Conservation (phyloP, 2,797 vertebrate species). For the Paratrypauchen microcephalus region DNA sequence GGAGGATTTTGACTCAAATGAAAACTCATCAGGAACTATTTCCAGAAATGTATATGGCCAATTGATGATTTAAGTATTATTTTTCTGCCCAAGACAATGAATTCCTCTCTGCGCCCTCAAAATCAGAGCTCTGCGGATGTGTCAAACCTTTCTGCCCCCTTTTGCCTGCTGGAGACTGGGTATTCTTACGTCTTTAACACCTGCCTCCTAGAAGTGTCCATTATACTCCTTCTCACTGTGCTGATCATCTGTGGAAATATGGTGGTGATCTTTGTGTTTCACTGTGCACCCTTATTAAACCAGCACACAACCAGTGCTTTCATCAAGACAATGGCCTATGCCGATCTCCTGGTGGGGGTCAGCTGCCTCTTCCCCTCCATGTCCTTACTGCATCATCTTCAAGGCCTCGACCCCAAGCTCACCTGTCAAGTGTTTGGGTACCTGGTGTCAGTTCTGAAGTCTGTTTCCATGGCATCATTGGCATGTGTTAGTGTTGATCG, state of each 20-base stretch:
- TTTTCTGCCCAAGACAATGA: slow-evolving; percentile 88
- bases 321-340: slow-evolving; percentile 98
- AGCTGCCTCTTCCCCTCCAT: slow-evolving; percentile 96
- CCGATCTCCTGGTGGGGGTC: slow-evolving; percentile 93
- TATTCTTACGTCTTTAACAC: slow-evolving; percentile 87
- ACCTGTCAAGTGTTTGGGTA: slow-evolving; percentile 95
- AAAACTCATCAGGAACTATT: slow-evolving; percentile 32
- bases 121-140: slow-evolving; percentile 77
- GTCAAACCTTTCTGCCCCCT: slow-evolving; percentile 72
- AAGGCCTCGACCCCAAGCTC: slow-evolving; percentile 85
- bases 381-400: slow-evolving; percentile 87
- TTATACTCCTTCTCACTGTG: slow-evolving; percentile 91
- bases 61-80: slow-evolving; percentile 31
- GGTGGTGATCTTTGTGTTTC: slow-evolving; percentile 96
- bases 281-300: slow-evolving; percentile 95
- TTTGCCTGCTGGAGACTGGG: slow-evolving; percentile 90
- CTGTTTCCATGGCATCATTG: slow-evolving; percentile 94
- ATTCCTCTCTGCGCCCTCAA: slow-evolving; percentile 85
- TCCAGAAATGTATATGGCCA: slow-evolving; percentile 16
- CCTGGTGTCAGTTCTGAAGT: slow-evolving; percentile 94
- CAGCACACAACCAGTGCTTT: slow-evolving; percentile 97
- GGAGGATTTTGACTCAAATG: slow-evolving; percentile 43
- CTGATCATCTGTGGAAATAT: slow-evolving; percentile 96
- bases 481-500: slow-evolving; percentile 96
- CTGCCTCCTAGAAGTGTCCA: slow-evolving; percentile 90